Base-by-base conservation (phyloP, 2,888 invertebrate species). In the Polydrusus pterygomalis region DNA sequence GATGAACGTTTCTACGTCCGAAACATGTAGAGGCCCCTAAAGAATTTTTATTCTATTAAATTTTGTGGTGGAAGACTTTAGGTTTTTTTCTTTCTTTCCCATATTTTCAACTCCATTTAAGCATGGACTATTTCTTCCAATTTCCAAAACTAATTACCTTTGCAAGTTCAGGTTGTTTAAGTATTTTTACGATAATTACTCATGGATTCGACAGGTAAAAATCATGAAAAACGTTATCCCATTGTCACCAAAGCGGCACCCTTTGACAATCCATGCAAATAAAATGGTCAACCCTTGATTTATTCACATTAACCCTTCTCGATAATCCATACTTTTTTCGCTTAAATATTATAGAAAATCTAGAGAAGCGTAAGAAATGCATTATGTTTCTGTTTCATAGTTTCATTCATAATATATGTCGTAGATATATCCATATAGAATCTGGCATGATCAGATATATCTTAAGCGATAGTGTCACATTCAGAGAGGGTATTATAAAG, bases 281-380 rank as follows among this genome's bases (percentile, higher is more conserved):
- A 72, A 76, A 67, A 68, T 56, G 76, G 71, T 73, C 72, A 76
- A 76, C 76, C 76, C 72, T 71, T 45, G 45, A 67, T 67, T 58
- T 49, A 49, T 70, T 56, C 65, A 49, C 68, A 18, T 63, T 58
- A 76, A 76, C 76, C 76, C 76, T 76, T 76, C 69, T 76, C 68
- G 64, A 77, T 77, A 77, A 77, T 73, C 77, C 51, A 63, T 64
- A 73, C 73, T 77, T 77, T 77, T 75, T 71, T 73, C 77, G 70
- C 77, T 43, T 65, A 73, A 69, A 63, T 76, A 76, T 76, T 63
- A 56, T 76, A 60, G 58, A 71, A 58, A 73, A 77, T 73, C 65
- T 73, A 73, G 77, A 77, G 77, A 77, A 77, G 77, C 77, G 77
- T 77, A 77, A 73, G 77, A 69, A 77, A 77, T 73, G 49, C 65